Conservation (phyloP, 2,888 invertebrate species). For the Bruchidius siliquastri region DNA sequence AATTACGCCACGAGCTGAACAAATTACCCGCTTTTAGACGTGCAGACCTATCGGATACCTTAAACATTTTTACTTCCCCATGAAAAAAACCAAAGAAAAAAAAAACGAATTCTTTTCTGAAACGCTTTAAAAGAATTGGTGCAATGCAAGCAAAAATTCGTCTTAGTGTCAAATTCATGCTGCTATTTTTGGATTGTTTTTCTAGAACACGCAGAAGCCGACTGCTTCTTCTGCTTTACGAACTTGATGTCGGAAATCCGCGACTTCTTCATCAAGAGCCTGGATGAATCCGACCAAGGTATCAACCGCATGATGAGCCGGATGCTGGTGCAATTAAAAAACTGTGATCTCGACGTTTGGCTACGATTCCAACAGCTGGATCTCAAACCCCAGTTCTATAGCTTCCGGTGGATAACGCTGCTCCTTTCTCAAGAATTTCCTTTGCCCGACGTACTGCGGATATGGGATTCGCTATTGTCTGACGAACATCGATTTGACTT, state of each 20-base stretch:
- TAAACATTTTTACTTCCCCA: too few relatives aligned
- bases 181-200: constrained; percentile 12
- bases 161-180: too few relatives aligned
- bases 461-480: constrained; percentile 96
- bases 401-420: constrained; percentile 95
- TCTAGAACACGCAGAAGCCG: constrained; percentile 89
- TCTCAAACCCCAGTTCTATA: constrained; percentile 91
- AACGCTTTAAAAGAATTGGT: too few relatives aligned
- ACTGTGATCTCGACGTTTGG: constrained; percentile 74
- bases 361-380: constrained; percentile 75
- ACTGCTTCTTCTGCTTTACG: constrained; percentile 97
- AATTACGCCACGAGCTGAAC: too few relatives aligned
- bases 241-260: constrained; percentile 96
- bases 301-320: constrained; percentile 87
- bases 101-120: too few relatives aligned
- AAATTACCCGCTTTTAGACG: too few relatives aligned
- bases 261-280: constrained; percentile 92
- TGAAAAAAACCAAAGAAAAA: too few relatives aligned
- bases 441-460: constrained; percentile 91
- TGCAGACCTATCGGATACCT: too few relatives aligned
- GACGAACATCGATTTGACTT: constrained; percentile 87
- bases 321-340: constrained; percentile 70
- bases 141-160: too few relatives aligned
- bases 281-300: constrained; percentile 90
- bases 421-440: constrained; percentile 96